Conservation (phyloP, 2,888 invertebrate genomes). For the Muschampia plurimacula region DNA sequence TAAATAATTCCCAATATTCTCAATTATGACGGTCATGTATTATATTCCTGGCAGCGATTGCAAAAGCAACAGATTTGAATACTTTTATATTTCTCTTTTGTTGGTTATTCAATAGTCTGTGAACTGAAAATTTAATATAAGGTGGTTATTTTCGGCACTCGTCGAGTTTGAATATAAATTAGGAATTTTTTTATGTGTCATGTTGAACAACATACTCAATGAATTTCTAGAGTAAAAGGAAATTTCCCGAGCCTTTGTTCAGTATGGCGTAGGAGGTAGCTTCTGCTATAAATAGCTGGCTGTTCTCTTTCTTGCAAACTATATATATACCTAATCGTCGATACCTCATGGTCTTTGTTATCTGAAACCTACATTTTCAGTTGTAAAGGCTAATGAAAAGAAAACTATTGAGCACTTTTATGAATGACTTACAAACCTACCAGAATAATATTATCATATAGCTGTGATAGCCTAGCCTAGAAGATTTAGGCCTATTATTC, state of each 20-base stretch:
- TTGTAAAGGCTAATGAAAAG: not conserved
- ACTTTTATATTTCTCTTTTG: too few relatives aligned
- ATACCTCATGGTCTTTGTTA: conserved; percentile 1
- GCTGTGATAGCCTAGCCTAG: too few relatives aligned
- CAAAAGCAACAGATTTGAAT: not conserved
- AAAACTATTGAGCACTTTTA: not conserved
- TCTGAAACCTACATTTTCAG: conserved; percentile 4
- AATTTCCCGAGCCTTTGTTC: conserved; percentile 31
- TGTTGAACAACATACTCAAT: not conserved
- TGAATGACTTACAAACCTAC: too few relatives aligned
- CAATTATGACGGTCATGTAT: too few relatives aligned
- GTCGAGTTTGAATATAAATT: not conserved
- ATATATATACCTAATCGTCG: not conserved
- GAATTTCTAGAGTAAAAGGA: conserved; percentile 19
- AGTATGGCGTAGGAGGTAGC: conserved; percentile 41
- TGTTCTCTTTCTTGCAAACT: conserved; percentile 14
- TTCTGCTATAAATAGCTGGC: conserved; percentile 42
- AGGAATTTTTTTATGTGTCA: not conserved
- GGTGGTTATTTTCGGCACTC: not conserved
- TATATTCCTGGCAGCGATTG: too few relatives aligned
- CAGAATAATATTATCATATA: too few relatives aligned
- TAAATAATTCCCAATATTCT: too few relatives aligned
- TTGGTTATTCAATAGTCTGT: not conserved
- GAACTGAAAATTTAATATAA: not conserved
- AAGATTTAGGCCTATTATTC: too few relatives aligned